phyloP scores from a whole-genome alignment of 2,888 invertebrate genomes.

The Anthophora plumipes region DNA sequence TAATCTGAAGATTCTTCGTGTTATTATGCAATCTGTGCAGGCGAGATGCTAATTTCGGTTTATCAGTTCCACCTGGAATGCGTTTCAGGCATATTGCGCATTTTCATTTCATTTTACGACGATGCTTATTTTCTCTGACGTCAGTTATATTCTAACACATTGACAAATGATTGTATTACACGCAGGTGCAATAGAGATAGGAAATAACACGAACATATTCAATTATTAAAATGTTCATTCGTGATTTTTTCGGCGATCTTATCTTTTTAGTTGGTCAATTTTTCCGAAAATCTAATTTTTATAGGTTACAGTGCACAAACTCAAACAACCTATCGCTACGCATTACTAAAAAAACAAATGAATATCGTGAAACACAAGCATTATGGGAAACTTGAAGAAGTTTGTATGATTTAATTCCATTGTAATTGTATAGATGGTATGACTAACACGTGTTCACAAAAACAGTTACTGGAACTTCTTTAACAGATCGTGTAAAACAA shows the following conservation, averaged over 20 bases:
- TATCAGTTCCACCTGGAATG: constrained; percentile 29
- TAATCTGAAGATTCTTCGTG: constrained; percentile 8
- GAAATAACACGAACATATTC: background rate
- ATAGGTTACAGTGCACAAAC: too few species aligned
- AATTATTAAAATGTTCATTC: background rate
- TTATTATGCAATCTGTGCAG: constrained; percentile 28
- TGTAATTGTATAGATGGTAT: too few species aligned
- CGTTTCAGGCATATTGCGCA: constrained; percentile 1
- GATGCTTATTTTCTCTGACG: constrained; percentile 7
- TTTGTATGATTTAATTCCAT: too few species aligned
- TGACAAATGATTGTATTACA: background rate
- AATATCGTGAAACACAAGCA: too few species aligned
- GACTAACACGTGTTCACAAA: too few species aligned
- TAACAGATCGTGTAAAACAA: too few species aligned
- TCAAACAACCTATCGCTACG: too few species aligned
- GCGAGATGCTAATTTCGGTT: constrained; percentile 25
- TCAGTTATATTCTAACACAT: background rate
- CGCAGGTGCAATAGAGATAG: background rate
- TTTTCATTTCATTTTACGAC: constrained; percentile 29
- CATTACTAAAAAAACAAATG: too few species aligned
- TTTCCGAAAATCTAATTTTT: too few species aligned
- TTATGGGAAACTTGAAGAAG: too few species aligned
- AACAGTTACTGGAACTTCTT: too few species aligned
- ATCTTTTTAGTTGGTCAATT: too few species aligned
- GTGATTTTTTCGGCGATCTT: background rate